Conservation (phyloP, 2,113 vertebrate genomes). For the Bungarus multicinctus region DNA sequence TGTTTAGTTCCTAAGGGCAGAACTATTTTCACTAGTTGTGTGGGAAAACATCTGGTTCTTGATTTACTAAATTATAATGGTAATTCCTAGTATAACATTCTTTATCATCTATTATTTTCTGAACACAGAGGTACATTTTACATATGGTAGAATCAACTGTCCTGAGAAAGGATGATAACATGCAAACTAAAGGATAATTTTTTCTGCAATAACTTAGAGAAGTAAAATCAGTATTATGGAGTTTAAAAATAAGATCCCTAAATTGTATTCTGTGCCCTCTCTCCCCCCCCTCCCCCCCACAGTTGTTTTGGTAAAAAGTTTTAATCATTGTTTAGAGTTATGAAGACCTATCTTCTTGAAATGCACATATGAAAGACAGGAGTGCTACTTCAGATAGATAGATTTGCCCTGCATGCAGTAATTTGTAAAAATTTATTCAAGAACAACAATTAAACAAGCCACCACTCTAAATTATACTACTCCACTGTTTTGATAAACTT, state of each 20-base stretch:
- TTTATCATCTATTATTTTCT: background rate
- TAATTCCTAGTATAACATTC: background rate
- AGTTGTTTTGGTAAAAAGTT: background rate
- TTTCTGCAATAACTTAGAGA: background rate
- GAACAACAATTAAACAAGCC: background rate
- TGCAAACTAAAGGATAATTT: background rate
- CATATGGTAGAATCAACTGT: background rate
- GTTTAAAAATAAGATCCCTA: background rate
- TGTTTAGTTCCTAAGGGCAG: background rate
- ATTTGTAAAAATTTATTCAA: slow-evolving; percentile 7
- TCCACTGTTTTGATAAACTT: slow-evolving; percentile 18
- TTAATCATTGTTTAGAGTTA: background rate
- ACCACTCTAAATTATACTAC: slow-evolving; percentile 6
- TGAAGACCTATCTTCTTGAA: background rate
- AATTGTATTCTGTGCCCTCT: background rate
- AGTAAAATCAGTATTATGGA: background rate
- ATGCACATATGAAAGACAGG: background rate
- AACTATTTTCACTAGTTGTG: background rate
- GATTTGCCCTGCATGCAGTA: background rate
- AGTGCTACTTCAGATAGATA: background rate
- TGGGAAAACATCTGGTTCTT: background rate
- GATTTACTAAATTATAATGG: background rate
- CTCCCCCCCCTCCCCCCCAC: too few relatives aligned
- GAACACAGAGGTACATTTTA: background rate
- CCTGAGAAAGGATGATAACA: background rate